These are phyloP conservation scores for Daphoenositta chrysoptera DNA, from an alignment of 2,113 vertebrate genomes.

Conservation along the genomic window DNA sequence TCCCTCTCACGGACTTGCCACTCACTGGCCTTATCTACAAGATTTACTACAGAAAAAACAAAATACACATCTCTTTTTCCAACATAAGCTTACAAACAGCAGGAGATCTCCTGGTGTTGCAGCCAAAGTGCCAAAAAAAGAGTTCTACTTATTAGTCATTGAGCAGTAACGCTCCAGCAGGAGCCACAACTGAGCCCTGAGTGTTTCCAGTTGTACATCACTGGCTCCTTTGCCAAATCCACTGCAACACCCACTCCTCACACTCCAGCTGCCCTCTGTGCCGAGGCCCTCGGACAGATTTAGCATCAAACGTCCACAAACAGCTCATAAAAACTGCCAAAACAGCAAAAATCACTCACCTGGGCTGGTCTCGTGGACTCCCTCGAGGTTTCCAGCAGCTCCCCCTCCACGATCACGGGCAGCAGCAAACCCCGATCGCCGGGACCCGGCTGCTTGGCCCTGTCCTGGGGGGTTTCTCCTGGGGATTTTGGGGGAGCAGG, in stretches of 20 bases:
- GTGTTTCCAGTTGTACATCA: not conserved
- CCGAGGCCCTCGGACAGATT: not conserved
- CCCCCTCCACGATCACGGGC: conserved; percentile 6
- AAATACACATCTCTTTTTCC: not conserved
- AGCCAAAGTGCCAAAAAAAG: conserved; percentile 1
- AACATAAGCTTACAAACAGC: conserved; percentile 1
- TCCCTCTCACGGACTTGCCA: not conserved
- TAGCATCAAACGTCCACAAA: not conserved
- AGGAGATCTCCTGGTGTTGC: not conserved
- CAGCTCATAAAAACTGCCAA: fast-evolving
- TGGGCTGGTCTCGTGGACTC: conserved; percentile 49
- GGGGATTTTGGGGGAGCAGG: not conserved
- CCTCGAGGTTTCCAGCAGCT: conserved; percentile 22
- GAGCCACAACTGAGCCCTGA: not conserved
- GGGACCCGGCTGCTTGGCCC: not conserved
- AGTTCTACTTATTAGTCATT: not conserved
- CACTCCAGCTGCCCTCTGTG: not conserved
- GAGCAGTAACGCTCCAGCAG: not conserved
- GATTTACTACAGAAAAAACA: conserved; percentile 7
- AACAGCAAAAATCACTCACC: conserved; percentile 16
- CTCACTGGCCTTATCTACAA: not conserved
- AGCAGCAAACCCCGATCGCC: not conserved
- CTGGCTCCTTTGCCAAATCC: not conserved
- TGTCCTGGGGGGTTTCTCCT: conserved; percentile 11
- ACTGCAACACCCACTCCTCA: not conserved